Evolutionary conservation across 1,140 invertebrate species (phyloP).

Genomic region (Vanessa tameamea): DNA sequence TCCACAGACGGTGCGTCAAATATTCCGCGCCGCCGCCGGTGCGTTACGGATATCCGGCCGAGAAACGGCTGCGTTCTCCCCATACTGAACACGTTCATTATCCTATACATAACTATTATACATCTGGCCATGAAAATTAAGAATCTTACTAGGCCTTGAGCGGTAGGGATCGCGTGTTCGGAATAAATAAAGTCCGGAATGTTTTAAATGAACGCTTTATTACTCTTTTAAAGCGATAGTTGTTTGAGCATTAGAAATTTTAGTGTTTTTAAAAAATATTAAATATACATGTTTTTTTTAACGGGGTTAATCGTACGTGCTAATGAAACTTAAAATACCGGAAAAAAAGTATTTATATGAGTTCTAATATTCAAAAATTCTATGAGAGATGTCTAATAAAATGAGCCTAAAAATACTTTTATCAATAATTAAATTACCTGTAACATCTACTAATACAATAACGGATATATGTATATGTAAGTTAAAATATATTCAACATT

Average conservation of each 20-base stretch:
- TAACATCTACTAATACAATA: no score
- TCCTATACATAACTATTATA: conserved; percentile 26
- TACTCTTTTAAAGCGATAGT: conserved; percentile 28
- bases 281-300: background rate
- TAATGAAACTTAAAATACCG: no score
- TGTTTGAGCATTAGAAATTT: conserved; percentile 16
- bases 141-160: conserved; percentile 32
- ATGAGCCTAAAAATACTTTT: no score
- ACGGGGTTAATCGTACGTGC: background rate
- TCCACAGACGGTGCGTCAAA: conserved; percentile 32
- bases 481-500: no score
- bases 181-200: conserved; percentile 44
- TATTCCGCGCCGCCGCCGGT: conserved; percentile 31
- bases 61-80: conserved; percentile 29
- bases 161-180: conserved; percentile 39
- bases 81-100: conserved; percentile 35
- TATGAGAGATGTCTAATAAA: no score
- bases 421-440: no score
- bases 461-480: no score
- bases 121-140: conserved; percentile 27
- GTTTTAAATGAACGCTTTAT: conserved; percentile 40
- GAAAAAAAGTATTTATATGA: no score
- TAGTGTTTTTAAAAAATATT: background rate
- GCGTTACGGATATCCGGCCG: conserved; percentile 48
- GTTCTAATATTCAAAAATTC: no score